These are phyloP conservation scores for Smutsia temminckii DNA, from an alignment of 2,797 vertebrate species.

Conservation along the genomic window DNA sequence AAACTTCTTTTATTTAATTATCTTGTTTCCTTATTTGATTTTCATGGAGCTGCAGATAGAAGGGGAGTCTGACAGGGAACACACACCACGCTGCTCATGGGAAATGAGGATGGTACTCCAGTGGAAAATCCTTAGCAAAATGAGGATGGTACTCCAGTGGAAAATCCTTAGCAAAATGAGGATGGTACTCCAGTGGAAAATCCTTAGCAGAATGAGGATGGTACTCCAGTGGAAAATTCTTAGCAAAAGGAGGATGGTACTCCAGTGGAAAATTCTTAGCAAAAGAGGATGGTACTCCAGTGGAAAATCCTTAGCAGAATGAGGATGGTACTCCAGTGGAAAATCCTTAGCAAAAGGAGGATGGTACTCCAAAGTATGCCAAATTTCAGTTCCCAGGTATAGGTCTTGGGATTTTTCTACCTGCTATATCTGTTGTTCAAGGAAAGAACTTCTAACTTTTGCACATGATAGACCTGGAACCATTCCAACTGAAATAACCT, in stretches of 20 bases:
- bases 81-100: not conserved
- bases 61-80: not conserved
- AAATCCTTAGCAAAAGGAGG: not conserved
- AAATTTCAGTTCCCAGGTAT: not conserved
- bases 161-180: not conserved
- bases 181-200: not conserved
- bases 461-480: not conserved
- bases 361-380: not conserved
- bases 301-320: too few species aligned
- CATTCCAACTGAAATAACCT: not conserved
- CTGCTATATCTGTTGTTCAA: not conserved
- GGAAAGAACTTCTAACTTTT: not conserved
- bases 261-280: too few species aligned
- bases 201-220: not conserved
- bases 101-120: not conserved
- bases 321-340: too few species aligned
- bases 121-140: not conserved
- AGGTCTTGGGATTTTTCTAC: not conserved
- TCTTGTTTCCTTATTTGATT: not conserved
- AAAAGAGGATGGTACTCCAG: too few species aligned
- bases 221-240: not conserved
- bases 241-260: not conserved
- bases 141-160: not conserved
- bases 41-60: not conserved
- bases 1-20: not conserved